Conservation (phyloP, 2,797 vertebrate genomes). For the Sebastes itinus region DNA sequence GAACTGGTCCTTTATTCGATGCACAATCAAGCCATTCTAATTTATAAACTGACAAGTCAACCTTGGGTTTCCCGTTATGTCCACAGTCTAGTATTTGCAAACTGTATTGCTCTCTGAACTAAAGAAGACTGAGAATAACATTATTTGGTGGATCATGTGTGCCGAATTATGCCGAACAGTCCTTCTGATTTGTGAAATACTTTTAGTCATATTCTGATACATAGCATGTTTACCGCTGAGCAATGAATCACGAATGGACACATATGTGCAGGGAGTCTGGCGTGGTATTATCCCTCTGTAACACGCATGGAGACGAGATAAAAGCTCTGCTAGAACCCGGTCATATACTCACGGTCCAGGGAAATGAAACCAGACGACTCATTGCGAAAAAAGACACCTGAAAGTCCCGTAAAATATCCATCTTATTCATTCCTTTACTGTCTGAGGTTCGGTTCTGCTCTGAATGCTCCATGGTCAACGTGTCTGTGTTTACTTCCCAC, state of each 20-base stretch:
- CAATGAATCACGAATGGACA: rapidly evolving
- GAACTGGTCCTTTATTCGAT: neutral
- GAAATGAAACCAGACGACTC: slow-evolving; percentile 71
- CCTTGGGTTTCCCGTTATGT: neutral
- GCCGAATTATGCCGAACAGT: neutral
- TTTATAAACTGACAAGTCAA: neutral
- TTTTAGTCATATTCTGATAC: rapidly evolving
- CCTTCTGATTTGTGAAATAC: rapidly evolving
- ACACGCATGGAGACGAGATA: neutral
- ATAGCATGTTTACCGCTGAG: rapidly evolving
- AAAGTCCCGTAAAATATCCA: slow-evolving; percentile 60
- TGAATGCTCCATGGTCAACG: slow-evolving; percentile 36
- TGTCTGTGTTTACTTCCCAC: slow-evolving; percentile 57
- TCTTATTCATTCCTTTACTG: rapidly evolving
- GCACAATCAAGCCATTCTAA: neutral
- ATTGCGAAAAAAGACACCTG: slow-evolving; percentile 75
- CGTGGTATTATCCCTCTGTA: rapidly evolving
- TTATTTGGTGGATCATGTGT: neutral
- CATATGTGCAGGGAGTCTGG: neutral
- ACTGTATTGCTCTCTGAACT: neutral
- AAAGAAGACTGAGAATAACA: neutral
- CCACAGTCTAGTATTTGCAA: neutral
- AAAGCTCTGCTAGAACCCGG: rapidly evolving
- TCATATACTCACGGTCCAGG: slow-evolving; percentile 78
- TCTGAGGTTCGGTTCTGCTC: neutral